Evolutionary conservation across 2,888 invertebrate species (phyloP).

Genomic region (Cosmopolites sordidus): DNA sequence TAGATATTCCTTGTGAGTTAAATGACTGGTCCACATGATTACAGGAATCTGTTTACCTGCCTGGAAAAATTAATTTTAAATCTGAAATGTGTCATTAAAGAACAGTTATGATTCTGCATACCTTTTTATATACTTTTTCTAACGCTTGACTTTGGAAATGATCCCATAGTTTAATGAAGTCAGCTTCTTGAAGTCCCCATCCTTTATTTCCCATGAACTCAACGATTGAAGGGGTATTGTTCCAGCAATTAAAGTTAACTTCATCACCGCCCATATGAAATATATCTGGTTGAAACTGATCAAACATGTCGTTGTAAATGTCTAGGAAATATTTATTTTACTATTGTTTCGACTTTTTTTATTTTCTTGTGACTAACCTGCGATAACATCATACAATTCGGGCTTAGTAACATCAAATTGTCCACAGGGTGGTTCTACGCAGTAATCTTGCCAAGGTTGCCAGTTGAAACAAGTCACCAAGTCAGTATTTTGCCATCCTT

Average conservation of each 20-base stretch:
- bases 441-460: constrained; percentile 68
- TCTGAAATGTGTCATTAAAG: too few relatives aligned
- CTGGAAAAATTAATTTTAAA: constrained; percentile 13
- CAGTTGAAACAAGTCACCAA: constrained; percentile 67
- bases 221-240: constrained; percentile 62
- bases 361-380: constrained; percentile 38
- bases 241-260: constrained; percentile 69
- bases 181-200: constrained; percentile 52
- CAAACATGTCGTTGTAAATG: constrained; percentile 72
- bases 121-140: constrained; percentile 47
- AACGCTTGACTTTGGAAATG: constrained; percentile 69
- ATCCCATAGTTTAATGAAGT: constrained; percentile 68
- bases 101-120: not conserved
- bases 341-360: too few relatives aligned
- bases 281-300: constrained; percentile 66
- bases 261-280: constrained; percentile 91
- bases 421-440: constrained; percentile 83
- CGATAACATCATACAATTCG: constrained; percentile 62
- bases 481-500: constrained; percentile 74
- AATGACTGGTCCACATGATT: constrained; percentile 76
- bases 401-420: constrained; percentile 73
- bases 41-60: constrained; percentile 56
- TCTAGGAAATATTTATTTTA: constrained; percentile 42
- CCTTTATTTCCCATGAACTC: constrained; percentile 62
- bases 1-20: constrained; percentile 65